A percentile compares a stretch with the other conserved stretches of the same genome.
Evolutionary conservation across 2,113 vertebrate genomes (phyloP).

Genomic region (Glaucomys volans): DNA sequence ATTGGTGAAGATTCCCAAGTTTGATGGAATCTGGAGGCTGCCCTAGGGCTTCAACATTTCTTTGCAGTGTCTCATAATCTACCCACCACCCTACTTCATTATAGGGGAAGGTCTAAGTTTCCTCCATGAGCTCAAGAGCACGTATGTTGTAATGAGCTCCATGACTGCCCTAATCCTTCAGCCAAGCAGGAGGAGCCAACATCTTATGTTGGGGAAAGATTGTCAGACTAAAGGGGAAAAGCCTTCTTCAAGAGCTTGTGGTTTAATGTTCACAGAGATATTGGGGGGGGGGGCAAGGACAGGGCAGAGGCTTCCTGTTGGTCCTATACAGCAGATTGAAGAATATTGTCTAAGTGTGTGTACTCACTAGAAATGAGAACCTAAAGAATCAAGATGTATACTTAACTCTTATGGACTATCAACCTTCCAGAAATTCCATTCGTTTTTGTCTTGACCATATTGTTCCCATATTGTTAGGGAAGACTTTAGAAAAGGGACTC

Average conservation of each 20-base stretch:
- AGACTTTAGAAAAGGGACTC: background rate
- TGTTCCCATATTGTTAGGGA: background rate
- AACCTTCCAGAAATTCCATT: background rate
- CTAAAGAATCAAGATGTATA: background rate
- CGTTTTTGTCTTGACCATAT: background rate
- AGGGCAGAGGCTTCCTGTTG: background rate
- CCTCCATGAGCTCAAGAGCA: background rate
- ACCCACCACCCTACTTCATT: no score
- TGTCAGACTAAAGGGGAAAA: background rate
- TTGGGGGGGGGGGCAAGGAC: rapidly evolving
- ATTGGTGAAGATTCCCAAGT: background rate
- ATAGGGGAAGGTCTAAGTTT: background rate
- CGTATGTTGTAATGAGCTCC: background rate
- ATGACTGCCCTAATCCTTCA: background rate
- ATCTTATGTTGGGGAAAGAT: background rate
- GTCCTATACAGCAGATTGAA: background rate
- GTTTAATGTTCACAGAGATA: background rate
- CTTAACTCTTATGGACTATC: background rate
- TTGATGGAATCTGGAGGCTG: background rate
- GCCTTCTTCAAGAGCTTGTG: background rate
- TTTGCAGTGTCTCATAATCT: background rate
- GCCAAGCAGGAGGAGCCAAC: background rate
- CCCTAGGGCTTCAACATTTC: background rate
- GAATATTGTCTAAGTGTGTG: background rate
- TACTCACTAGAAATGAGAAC: background rate